Evolutionary conservation across 2,113 vertebrate genomes (phyloP).

Genomic region (Coreoperca whiteheadi): DNA sequence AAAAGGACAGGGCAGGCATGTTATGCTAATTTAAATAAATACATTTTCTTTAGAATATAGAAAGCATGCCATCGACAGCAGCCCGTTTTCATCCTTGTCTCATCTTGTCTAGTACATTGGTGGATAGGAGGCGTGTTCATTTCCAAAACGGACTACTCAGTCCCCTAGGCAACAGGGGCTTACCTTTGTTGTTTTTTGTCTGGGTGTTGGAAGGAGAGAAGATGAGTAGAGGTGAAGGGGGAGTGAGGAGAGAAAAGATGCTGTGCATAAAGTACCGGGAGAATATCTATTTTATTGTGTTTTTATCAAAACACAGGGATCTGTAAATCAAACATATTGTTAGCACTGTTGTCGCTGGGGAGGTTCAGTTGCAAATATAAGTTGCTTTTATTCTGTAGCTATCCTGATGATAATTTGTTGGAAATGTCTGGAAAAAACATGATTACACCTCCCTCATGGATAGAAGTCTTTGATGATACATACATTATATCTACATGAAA

Average conservation of each 20-base stretch:
- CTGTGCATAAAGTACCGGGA: conserved; percentile 8
- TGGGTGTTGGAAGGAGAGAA: conserved; percentile 35
- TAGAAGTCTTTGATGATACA: conserved; percentile 21
- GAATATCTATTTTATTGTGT: conserved; percentile 19
- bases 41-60: background rate
- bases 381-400: conserved; percentile 43
- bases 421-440: conserved; percentile 45
- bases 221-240: conserved; percentile 23
- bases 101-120: background rate
- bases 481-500: conserved; percentile 48
- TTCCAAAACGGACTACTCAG: conserved; percentile 34
- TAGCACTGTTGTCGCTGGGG: conserved; percentile 16
- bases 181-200: conserved; percentile 61
- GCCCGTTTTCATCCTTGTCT: background rate
- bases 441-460: conserved; percentile 36
- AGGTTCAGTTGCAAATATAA: conserved; percentile 57
- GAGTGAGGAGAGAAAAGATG: background rate
- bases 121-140: conserved; percentile 32
- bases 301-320: conserved; percentile 55
- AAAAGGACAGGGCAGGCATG: background rate
- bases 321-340: conserved; percentile 57
- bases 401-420: conserved; percentile 50
- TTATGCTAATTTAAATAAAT: conserved; percentile 1
- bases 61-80: background rate
- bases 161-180: conserved; percentile 32